Conservation (phyloP, 2,113 vertebrate genomes). For the Elgaria multicarinata region DNA sequence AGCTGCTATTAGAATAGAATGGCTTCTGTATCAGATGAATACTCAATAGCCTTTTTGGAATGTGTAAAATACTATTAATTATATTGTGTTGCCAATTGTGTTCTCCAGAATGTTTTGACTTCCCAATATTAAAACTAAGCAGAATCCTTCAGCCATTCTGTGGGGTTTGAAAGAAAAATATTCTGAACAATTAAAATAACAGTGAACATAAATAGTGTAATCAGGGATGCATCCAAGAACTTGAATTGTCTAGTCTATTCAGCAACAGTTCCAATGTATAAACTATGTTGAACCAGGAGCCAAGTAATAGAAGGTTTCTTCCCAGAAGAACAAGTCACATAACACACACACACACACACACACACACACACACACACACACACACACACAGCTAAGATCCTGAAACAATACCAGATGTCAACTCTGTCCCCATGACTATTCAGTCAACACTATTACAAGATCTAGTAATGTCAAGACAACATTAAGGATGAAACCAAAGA, state of each 20-base stretch:
- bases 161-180: conserved; percentile 37
- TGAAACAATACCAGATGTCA: neutral
- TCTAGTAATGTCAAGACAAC: neutral
- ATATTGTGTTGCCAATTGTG: conserved; percentile 42
- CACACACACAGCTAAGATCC: neutral
- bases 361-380: neutral
- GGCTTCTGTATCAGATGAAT: conserved; percentile 40
- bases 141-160: conserved; percentile 19
- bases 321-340: neutral
- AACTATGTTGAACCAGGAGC: neutral
- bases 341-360: neutral
- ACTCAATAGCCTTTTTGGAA: conserved; percentile 35
- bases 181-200: conserved; percentile 16
- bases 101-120: conserved; percentile 54
- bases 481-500: too few species aligned
- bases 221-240: neutral
- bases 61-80: conserved; percentile 60
- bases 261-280: too few species aligned
- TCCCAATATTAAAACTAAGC: conserved; percentile 40
- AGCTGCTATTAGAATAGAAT: conserved; percentile 55
- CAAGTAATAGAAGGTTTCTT: neutral
- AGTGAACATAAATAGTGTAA: neutral
- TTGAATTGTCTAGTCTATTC: neutral
- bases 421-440: neutral
- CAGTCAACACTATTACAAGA: neutral